These are phyloP conservation scores for Apis mellifera DNA, from an alignment of 1,140 invertebrate genomes.

Conservation along the genomic window DNA sequence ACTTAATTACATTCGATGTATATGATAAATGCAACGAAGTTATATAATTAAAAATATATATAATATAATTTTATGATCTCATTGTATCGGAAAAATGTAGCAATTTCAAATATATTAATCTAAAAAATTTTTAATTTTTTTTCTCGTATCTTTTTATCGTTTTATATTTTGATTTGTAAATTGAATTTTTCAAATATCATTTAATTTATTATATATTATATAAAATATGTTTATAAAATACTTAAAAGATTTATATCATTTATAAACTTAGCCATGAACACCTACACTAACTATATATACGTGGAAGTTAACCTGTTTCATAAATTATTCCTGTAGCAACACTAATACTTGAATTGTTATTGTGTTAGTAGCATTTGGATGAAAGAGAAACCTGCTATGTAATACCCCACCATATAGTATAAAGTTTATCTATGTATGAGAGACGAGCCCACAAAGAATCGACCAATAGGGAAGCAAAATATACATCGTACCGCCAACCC, in stretches of 20 bases:
- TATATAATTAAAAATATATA: background rate
- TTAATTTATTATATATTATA: too few relatives aligned
- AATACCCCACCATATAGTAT: constrained; percentile 2
- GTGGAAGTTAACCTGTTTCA: constrained; percentile 24
- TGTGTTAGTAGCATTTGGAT: constrained; percentile 1
- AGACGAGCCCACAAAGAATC: constrained; percentile 38
- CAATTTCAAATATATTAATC: background rate
- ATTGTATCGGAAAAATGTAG: background rate
- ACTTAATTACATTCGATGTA: too few relatives aligned
- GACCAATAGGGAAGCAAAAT: constrained; percentile 31
- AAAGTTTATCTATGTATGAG: constrained; percentile 11
- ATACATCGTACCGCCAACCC: constrained; percentile 27
- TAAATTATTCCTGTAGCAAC: constrained; percentile 20
- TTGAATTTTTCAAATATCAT: too few relatives aligned
- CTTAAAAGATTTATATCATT: background rate
- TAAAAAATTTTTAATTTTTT: background rate
- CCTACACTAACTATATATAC: background rate
- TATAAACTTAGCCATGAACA: background rate
- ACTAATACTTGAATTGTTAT: background rate
- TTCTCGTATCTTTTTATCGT: too few relatives aligned
- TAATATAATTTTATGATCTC: background rate
- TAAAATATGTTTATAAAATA: background rate
- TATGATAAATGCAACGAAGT: background rate
- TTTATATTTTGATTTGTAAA: too few relatives aligned
- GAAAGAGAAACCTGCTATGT: background rate